These are phyloP conservation scores for Zaprionus kolodkinae DNA, from an alignment of 1,140 invertebrate species.

Conservation along the genomic window DNA sequence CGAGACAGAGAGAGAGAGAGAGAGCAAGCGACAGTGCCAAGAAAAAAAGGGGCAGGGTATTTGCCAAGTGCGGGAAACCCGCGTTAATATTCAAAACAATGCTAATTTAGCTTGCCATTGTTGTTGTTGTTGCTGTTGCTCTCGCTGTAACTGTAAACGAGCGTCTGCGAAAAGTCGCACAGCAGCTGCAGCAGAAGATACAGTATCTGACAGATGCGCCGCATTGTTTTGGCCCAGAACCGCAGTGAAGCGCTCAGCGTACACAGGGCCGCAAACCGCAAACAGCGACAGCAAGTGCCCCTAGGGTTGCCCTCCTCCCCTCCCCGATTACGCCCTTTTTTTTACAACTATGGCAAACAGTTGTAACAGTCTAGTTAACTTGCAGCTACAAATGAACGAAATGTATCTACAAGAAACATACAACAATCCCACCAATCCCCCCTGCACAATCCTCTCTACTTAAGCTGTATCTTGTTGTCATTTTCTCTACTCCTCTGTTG, in stretches of 20 bases:
- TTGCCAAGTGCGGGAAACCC: conserved; percentile 46
- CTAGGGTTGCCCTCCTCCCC: conserved; percentile 18
- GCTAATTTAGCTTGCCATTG: conserved; percentile 57
- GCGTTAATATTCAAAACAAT: conserved; percentile 77
- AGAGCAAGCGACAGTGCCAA: not conserved
- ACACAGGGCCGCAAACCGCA: conserved; percentile 27
- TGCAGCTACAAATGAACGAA: conserved; percentile 65
- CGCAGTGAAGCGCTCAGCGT: conserved; percentile 67
- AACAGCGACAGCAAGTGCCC: conserved; percentile 58
- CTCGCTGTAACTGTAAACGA: conserved; percentile 57
- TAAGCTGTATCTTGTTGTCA: conserved; percentile 44
- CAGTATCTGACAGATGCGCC: conserved; percentile 46
- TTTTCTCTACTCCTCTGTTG: conserved; percentile 1
- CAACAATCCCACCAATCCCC: conserved; percentile 41
- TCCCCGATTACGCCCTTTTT: not conserved
- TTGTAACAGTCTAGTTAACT: conserved; percentile 81
- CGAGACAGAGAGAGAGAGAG: conserved; percentile 14
- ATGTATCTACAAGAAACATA: conserved; percentile 73
- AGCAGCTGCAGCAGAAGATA: conserved; percentile 35
- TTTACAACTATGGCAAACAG: conserved; percentile 54
- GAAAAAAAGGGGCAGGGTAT: not conserved
- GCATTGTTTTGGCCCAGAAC: conserved; percentile 73
- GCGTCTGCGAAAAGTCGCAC: conserved; percentile 54
- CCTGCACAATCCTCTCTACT: too few species aligned
- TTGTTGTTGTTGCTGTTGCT: conserved; percentile 43